Evolutionary conservation across 2,888 invertebrate genomes (phyloP), one percentile per base, ranked within the genome.

Genomic region (Mythimna loreyi): DNA sequence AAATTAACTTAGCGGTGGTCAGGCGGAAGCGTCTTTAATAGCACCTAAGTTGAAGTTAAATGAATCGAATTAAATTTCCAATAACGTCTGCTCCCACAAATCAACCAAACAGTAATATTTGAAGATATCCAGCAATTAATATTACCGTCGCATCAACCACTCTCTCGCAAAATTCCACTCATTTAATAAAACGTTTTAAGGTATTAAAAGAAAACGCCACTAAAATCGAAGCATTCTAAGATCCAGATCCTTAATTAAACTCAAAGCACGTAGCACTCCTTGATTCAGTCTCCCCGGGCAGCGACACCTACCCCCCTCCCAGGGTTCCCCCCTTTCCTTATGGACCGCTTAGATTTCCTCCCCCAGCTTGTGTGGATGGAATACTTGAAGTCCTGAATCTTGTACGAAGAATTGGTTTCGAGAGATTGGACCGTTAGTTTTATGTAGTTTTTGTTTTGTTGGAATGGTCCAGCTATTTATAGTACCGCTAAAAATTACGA

Each of bases 271-370:
- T 95, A 95, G 88, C 92, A 91, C 94, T 95, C 95, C 95, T 95
- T 95, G 95, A 95, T 95, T 95, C 95, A 94, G 93, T 93, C 92
- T 91, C 94, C 92, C 88, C 87, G 87, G 90, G 89, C 86, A 86
- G 86, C 83, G 88, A 87, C 85, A 87, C 88, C 87, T 84, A 63
- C 25, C 79, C 79, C 83, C 86, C 85, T 82, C 85, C 86, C 81
- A 78, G 78, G 80, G 79, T 77, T 70, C 82, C 88, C 90, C 91
- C 90, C 92, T 87, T 92, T 92, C 93, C 95, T 95, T 94, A 94
- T 94, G 95, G 94, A 93, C 93, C 93, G 95, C 95, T 95, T 95
- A 95, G 95, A 96, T 95, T 95, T 95, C 92, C 93, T 89, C 94
- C 94, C 93, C 90, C 88, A 91, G 90, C 91, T 91, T 92, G 92